These are phyloP conservation scores for Trichosurus vulpecula DNA, from an alignment of 2,797 vertebrate species.

Conservation along the genomic window DNA sequence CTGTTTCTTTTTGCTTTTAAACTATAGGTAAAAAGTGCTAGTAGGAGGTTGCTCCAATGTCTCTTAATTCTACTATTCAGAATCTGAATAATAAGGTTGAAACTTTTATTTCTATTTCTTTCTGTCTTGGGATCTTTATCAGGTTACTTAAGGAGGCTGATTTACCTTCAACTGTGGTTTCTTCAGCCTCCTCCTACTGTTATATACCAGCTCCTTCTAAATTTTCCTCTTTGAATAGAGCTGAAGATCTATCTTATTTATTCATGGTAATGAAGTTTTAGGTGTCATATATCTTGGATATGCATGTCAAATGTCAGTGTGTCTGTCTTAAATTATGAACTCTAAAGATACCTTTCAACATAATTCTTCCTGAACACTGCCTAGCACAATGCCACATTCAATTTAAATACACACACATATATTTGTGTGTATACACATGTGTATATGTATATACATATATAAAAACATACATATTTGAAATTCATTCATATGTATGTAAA, in stretches of 20 bases:
- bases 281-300: neutral
- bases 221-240: constrained; percentile 28
- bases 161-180: constrained; percentile 22
- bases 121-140: constrained; percentile 9
- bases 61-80: neutral
- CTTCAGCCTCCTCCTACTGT: neutral
- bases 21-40: neutral
- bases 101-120: neutral
- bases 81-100: neutral
- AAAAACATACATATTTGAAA: neutral
- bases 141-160: constrained; percentile 11
- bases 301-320: neutral
- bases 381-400: constrained; percentile 52
- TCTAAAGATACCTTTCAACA: constrained; percentile 1
- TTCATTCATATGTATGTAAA: constrained; percentile 51
- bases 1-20: neutral
- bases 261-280: constrained; percentile 19
- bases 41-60: neutral
- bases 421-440: too few relatives aligned
- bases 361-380: constrained; percentile 52
- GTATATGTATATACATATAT: too few relatives aligned
- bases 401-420: neutral
- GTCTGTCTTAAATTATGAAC: constrained; percentile 34
- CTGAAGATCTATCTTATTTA: constrained; percentile 7
- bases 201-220: neutral